A percentile compares a stretch with the other conserved stretches of the same genome.
Evolutionary conservation across 2,797 vertebrate species (phyloP).

Genomic region (Nasua narica): DNA sequence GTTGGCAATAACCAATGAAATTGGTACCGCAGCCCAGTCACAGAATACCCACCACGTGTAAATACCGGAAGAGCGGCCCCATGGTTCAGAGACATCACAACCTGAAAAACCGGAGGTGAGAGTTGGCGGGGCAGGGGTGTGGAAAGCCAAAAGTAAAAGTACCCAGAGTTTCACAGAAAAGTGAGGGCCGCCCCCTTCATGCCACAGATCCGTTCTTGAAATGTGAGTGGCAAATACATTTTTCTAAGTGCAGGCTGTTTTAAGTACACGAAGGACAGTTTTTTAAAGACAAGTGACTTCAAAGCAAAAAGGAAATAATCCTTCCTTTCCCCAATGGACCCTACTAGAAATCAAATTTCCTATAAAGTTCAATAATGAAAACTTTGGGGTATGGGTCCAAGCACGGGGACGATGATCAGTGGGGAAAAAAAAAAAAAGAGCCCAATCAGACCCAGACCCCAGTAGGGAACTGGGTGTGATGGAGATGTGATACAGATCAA

Average conservation of each 20-base stretch:
- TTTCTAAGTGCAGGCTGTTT: not conserved
- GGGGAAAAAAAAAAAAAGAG: not conserved
- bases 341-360: not conserved
- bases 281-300: not conserved
- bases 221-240: not conserved
- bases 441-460: not conserved
- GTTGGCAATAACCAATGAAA: not conserved
- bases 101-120: not conserved
- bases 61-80: not conserved
- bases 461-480: not conserved
- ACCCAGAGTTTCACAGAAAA: not conserved
- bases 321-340: not conserved
- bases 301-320: not conserved
- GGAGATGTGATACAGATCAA: too few relatives aligned
- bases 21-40: not conserved
- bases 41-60: not conserved
- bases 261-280: not conserved
- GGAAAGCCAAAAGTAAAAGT: constrained; percentile 42
- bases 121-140: not conserved
- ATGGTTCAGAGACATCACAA: not conserved
- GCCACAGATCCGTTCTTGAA: not conserved
- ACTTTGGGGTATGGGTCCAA: not conserved
- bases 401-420: not conserved
- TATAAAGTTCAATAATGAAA: not conserved
- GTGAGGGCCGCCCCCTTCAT: not conserved